Base-by-base conservation (phyloP, 2,888 invertebrate species). In the Gymnocheta viridis region DNA sequence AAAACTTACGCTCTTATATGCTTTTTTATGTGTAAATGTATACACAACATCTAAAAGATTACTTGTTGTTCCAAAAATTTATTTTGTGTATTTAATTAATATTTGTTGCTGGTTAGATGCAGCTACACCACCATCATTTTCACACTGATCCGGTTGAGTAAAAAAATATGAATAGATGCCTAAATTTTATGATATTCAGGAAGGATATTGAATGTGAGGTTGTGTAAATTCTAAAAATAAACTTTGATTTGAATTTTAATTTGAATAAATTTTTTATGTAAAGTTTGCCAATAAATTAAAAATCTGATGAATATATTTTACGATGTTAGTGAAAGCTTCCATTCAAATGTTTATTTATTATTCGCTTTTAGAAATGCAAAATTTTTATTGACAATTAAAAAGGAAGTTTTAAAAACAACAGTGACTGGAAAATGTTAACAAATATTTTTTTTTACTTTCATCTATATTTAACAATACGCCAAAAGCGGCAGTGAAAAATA, bases 291-390 rank as follows among this genome's bases (percentile, higher is more conserved):
- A 54, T 29, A 54, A 54, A 54, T 51, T 51, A 51, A 51, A 6
- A 24, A 14, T 6, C 51, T 51, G 10, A 44, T 44, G 41, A 1
- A 44, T 44, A n/a, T 44, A 0, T 27, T 24, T 6, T 32, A 7
- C 10, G 7, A 3, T 51, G 51, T n/a, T 51, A 6, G 47, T 47
- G 2, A 7, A 19, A 19, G 47, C 19, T 47, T 19, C 3, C 17
- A 47, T 19, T 19, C 10, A 27, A 47, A 47, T 32, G 19, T 66
- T 47, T 49, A 14, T 66, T 66, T 66, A 47, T 66, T 64, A 19
- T 47, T 47, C 32, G 10, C 32, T 66, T 27, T 29, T 32, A 17
- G 19, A 47, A 47, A 32, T 47, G 47, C n/a, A 44, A 44, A 47
- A 47, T 44, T 47, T 66, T 66, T 49, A 47, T 66, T 66, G 47